Conservation (phyloP, 1,140 invertebrate species). For the Heliconius eleuchia region DNA sequence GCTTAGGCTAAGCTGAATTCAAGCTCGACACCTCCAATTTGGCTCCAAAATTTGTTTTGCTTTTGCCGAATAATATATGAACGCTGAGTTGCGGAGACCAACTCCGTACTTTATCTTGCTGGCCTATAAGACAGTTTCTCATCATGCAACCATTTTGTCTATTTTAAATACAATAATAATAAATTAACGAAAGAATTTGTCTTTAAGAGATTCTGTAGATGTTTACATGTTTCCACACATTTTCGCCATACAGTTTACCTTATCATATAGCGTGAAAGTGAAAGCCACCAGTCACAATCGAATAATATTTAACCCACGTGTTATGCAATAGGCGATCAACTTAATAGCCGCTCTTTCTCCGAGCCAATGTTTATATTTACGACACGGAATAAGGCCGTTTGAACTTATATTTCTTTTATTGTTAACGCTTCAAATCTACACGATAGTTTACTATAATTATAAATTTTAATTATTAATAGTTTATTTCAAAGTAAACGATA, state of each 20-base stretch:
- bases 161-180: not conserved
- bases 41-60: too few species aligned
- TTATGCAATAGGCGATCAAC: conserved; percentile 61
- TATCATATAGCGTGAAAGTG: conserved; percentile 63
- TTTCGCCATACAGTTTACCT: conserved; percentile 40
- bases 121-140: too few species aligned
- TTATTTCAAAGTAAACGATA: not conserved
- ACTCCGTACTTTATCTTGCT: too few species aligned
- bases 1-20: too few species aligned
- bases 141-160: not conserved
- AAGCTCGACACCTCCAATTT: too few species aligned
- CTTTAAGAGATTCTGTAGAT: not conserved
- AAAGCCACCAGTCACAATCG: conserved; percentile 68
- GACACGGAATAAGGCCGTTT: conserved; percentile 19
- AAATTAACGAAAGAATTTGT: not conserved
- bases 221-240: conserved; percentile 18
- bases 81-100: too few species aligned
- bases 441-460: not conserved
- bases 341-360: conserved; percentile 40
- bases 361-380: conserved; percentile 26
- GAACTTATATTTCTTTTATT: conserved; percentile 19
- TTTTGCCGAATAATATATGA: too few species aligned
- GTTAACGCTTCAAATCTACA: not conserved
- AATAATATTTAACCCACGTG: conserved; percentile 66
- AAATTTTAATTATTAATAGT: not conserved